A percentile compares a stretch with the other conserved stretches of the same genome.
Evolutionary conservation across 2,797 vertebrate species (phyloP).

Genomic region (Melanotaenia nigrans): DNA sequence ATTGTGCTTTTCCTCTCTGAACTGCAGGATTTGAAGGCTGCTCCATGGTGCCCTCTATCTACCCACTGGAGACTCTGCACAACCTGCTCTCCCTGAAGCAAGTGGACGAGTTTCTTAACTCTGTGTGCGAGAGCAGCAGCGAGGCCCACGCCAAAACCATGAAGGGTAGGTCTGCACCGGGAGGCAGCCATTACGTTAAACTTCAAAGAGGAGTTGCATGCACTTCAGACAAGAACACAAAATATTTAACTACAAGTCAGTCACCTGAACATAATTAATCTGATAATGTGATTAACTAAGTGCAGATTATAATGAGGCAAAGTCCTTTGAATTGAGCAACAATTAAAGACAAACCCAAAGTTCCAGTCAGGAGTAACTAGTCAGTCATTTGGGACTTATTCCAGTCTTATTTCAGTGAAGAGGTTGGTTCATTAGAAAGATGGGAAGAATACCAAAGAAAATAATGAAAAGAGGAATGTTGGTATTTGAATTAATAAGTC

Average conservation of each 20-base stretch:
- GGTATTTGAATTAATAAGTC: no score
- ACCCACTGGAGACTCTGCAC: slow-evolving; percentile 97
- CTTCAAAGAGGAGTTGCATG: not conserved
- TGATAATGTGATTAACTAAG: not conserved
- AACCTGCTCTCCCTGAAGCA: slow-evolving; percentile 96
- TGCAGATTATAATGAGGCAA: not conserved
- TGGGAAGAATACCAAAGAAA: not conserved
- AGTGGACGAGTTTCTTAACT: slow-evolving; percentile 93
- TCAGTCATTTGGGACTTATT: not conserved
- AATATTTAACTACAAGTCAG: not conserved
- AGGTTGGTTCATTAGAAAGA: not conserved
- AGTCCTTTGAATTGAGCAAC: not conserved
- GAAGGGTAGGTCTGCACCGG: slow-evolving; percentile 80
- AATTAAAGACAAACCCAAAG: not conserved
- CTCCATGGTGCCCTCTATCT: slow-evolving; percentile 97
- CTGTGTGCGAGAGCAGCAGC: slow-evolving; percentile 88
- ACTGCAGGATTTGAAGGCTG: slow-evolving; percentile 96
- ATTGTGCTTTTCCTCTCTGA: slow-evolving; percentile 47
- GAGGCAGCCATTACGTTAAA: not conserved
- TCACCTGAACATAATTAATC: not conserved
- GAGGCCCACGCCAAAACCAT: slow-evolving; percentile 86
- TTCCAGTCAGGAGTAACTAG: not conserved
- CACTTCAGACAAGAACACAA: not conserved
- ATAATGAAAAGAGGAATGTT: no score
- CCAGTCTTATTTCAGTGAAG: not conserved